Base-by-base conservation (phyloP, 2,797 vertebrate genomes). In the Mionectes olivaceus region DNA sequence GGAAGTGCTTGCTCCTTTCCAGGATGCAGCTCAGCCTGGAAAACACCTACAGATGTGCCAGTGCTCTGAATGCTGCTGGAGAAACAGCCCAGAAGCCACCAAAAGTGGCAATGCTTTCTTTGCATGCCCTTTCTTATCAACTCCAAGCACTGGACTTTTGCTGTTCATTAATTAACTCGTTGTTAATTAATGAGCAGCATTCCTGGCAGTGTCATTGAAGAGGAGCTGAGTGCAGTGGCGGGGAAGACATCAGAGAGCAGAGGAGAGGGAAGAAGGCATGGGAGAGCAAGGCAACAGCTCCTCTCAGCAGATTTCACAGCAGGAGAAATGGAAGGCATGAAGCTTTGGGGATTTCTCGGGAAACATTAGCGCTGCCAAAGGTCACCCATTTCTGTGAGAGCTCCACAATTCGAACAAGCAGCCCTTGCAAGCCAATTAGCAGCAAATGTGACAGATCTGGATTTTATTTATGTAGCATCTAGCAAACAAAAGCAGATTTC, bases 351-450 rank as follows among this genome's bases (percentile, higher is more conserved):
- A 96, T 97, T 97, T 97, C 96, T 90, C 28, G 39, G 94, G 97
- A 96, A 97, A 95, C 94, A 95, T 94, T 88, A 97, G 74, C 71
- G 47, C 91, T 96, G 93, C 94, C 96, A 96, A 96, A 96, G 95
- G 95, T 94, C 94, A 88, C 69, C 89, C 68, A 65, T 94, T 97
- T 97, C 95, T 89, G 67, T 67, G 91, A 93, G 96, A 96, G 95
- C 93, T 95, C 73, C 89, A 87, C 96, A 96, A 96, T 90, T 96
- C 95, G 96, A 94, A 87, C 86, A 95, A 75, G 92, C 77, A 95
- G 84, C 80, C 92, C 63, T 94, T 70, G 80, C 87, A 82, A 93
- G 90, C 79, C 96, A 97, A 97, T 97, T 97, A 96, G 76, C 87
- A 87, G 92, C 55, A 81, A 96, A 96, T 79, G 83, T 91, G 96